phyloP scores from a whole-genome alignment of 2,797 vertebrate genomes.

The Mastacembelus armatus region DNA sequence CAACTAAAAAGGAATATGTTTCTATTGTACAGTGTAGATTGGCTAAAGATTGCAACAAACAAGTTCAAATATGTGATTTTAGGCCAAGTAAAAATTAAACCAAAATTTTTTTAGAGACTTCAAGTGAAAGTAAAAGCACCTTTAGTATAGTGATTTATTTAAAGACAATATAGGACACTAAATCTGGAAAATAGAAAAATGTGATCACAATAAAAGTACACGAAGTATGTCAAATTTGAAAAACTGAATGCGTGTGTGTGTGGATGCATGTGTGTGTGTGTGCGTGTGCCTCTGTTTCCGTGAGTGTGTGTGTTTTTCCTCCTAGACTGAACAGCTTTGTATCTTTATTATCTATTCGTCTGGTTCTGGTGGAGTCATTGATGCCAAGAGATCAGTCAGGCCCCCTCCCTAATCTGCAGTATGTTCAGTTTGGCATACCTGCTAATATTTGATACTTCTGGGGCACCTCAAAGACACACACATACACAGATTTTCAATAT shows the following conservation, averaged over 20 bases:
- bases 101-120: too few species aligned
- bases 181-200: not conserved
- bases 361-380: conserved; percentile 40
- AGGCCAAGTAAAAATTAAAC: not conserved
- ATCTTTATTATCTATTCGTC: conserved; percentile 50
- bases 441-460: conserved; percentile 61
- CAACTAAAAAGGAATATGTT: not conserved
- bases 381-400: conserved; percentile 64
- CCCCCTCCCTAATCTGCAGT: conserved; percentile 69
- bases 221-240: not conserved
- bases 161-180: not conserved
- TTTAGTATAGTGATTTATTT: not conserved
- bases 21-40: not conserved
- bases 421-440: conserved; percentile 73
- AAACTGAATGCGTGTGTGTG: not conserved
- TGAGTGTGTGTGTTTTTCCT: conserved; percentile 3
- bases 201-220: not conserved
- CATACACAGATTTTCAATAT: conserved; percentile 49
- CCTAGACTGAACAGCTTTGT: conserved; percentile 36
- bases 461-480: conserved; percentile 49
- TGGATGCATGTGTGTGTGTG: not conserved
- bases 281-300: not conserved
- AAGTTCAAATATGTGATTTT: not conserved
- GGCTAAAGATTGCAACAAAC: not conserved
- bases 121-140: not conserved